Evolutionary conservation across 30 jellyfish, hydroid and myxozoan species (phyloP), one percentile per base, ranked within the genome.

Genomic region (Cassiopea andromeda): DNA sequence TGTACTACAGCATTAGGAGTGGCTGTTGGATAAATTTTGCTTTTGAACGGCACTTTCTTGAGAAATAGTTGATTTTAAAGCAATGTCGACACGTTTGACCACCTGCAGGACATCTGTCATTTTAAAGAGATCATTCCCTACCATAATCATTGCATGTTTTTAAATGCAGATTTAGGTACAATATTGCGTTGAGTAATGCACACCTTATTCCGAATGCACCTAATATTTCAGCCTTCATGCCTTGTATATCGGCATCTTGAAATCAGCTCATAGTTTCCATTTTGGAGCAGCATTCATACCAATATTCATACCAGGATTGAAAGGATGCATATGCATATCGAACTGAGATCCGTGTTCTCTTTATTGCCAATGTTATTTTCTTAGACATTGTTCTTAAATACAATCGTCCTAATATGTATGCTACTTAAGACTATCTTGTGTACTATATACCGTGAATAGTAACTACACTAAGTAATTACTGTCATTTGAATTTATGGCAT

Each of bases 221-320:
- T 5, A 2, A 9, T 5, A 9, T 5, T 9, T 50, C 64, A 2
- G 64, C 9, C 64, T 5, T 50, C 46, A 38, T 72, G 47, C 44
- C 87, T 85, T 71, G 77, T 7, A 59, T 85, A 3, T 60, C 79
- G 18, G 87, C 78, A 38, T 90, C 68, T 71, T 85, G 93, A 70
- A 85, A 50, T 50, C 64, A 2, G 64, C 64, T 50, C 9, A 50
- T 71, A 43, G 47, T 43, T 64, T 67, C 90, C 71, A 81, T 10
- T 81, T 27, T 17, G 27, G 90, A 19, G 81, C 46, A 4, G 64
- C 38, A 38, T 48, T 16, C 9, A 54, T 54, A 72, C 81, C 81
- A 27, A 72, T 27, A 48, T 16, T 49, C 8, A 54, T 54, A 72
- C 38, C 81, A 19, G 81, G 81, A 49, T 72, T 54, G 50, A 72